Evolutionary conservation across 2,797 vertebrate species (phyloP), one percentile per base, ranked within the genome.

Genomic region (Esox lucius): DNA sequence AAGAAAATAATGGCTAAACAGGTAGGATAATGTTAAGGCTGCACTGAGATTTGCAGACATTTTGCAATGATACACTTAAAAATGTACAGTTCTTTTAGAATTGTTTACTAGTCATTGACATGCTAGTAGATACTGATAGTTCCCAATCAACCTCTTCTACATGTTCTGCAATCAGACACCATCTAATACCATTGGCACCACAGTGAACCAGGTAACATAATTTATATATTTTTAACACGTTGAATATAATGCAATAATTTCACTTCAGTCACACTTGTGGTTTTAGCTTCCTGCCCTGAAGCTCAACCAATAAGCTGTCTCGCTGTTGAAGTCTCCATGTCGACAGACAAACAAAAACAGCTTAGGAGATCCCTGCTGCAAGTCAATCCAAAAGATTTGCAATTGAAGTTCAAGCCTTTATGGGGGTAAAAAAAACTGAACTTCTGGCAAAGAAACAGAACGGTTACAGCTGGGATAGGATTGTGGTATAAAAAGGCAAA

Each of bases 301-400:
- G 62, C 62, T 3, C n/a, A 68, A 82, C 72, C 51, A 80, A 69
- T 81, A 75, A 76, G 73, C 71, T 72, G 71, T 73, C 28, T 17
- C 31, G 22, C 51, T 19, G 64, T 62, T 31, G 16, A 31, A 16
- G 59, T 80, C 67, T 64, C 77, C 73, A 84, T 79, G 79, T 7
- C 80, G 62, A 83, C 70, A 11, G 62, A 78, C 76, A 81, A 78
- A 81, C 78, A 79, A 76, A 77, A 75, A 70, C 68, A 71, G 75
- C 69, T 69, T 35, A 49, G 70, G 59, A 24, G 66, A 78, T 71
- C 76, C 62, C 31, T 22, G 35, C n/a, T 46, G 35, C 65, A 53
- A 73, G 74, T 74, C 51, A 75, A 77, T 46, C 64, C 28, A 0
- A 6, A 6, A 28, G 64, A 65, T 77, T 51, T 75, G 69, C 70